A percentile compares a stretch with the other conserved stretches of the same genome.
phyloP scores from a whole-genome alignment of 2,888 invertebrate genomes.

The Dryocosmus kuriphilus region DNA sequence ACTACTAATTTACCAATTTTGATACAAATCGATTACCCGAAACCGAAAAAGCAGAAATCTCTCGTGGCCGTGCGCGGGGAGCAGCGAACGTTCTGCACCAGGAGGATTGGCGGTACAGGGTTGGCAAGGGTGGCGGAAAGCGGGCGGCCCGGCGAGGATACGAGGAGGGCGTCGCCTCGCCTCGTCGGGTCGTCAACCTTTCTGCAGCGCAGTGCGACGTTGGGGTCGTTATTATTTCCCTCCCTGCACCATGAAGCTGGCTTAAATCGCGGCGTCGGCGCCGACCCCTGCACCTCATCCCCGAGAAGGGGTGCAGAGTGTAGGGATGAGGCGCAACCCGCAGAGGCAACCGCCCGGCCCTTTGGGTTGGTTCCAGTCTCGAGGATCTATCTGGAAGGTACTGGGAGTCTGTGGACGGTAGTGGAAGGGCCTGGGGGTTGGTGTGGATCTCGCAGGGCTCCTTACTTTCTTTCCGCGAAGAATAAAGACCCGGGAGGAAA shows the following conservation, averaged over 20 bases:
- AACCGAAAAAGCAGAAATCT: neutral
- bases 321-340: constrained; percentile 19
- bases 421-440: constrained; percentile 17
- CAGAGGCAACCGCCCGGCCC: constrained; percentile 18
- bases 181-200: constrained; percentile 76
- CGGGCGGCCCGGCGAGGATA: constrained; percentile 33
- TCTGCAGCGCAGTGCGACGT: constrained; percentile 75
- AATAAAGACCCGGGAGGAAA: constrained; percentile 29
- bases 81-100: constrained; percentile 48
- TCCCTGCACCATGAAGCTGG: constrained; percentile 55
- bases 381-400: constrained; percentile 5
- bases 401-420: constrained; percentile 1
- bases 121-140: constrained; percentile 31
- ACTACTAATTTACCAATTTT: neutral
- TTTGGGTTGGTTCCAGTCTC: constrained; percentile 13
- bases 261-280: constrained; percentile 56
- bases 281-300: constrained; percentile 42
- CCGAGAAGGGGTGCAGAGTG: neutral
- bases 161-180: constrained; percentile 30
- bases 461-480: constrained; percentile 9
- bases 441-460: constrained; percentile 5
- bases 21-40: neutral
- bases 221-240: constrained; percentile 74
- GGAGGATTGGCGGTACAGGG: constrained; percentile 48
- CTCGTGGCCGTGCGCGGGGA: neutral